These are phyloP conservation scores for Leucopsar rothschildi DNA, from an alignment of 2,113 vertebrate species.

Conservation along the genomic window DNA sequence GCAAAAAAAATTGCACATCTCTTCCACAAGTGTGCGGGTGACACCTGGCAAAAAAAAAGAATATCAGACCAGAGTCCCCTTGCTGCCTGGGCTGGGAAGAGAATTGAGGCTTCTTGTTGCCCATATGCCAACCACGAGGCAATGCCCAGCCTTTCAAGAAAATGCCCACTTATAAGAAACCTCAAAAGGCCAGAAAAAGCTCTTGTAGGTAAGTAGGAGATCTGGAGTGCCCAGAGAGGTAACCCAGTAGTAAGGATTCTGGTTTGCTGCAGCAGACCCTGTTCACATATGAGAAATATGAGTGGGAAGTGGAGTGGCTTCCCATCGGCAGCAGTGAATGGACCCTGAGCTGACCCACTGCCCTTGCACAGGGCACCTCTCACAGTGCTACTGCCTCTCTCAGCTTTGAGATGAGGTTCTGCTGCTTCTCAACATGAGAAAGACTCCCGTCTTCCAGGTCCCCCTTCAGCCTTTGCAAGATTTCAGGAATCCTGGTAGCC, in stretches of 20 bases:
- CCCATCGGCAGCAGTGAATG: background rate
- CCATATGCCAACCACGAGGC: accelerated
- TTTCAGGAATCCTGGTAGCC: background rate
- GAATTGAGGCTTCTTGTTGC: background rate
- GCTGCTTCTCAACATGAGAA: background rate
- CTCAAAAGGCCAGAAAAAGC: background rate
- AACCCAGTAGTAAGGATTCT: background rate
- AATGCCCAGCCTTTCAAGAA: background rate
- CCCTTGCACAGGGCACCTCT: background rate
- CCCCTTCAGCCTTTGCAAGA: background rate
- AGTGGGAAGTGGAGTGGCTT: background rate
- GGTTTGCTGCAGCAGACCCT: background rate
- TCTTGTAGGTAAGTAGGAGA: background rate
- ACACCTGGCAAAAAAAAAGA: background rate
- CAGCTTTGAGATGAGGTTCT: background rate
- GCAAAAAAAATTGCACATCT: background rate
- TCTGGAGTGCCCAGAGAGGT: background rate
- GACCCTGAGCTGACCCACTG: background rate
- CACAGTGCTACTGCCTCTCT: background rate
- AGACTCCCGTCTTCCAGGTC: background rate
- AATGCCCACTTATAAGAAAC: background rate
- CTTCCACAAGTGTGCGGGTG: background rate
- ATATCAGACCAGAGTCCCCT: background rate
- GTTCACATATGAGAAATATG: background rate
- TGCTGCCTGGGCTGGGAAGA: background rate